Percentiles rank a stretch among this genome's conserved stretches.
Conservation (phyloP, 2,113 vertebrate genomes). For the Alexandromys fortis region DNA sequence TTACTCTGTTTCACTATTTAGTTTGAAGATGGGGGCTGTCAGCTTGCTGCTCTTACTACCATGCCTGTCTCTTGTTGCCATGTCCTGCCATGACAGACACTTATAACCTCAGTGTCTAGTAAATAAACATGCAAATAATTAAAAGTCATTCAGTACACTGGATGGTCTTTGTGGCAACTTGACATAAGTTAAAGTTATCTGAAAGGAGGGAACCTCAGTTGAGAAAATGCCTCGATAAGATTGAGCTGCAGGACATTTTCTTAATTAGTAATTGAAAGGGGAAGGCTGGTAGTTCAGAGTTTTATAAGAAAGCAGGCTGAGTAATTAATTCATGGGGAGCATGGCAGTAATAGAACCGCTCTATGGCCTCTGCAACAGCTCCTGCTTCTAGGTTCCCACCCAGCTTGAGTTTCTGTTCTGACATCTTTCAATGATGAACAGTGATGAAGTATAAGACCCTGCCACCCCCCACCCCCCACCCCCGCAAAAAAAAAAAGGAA, state of each 20-base stretch:
- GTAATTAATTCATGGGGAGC: neutral
- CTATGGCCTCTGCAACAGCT: neutral
- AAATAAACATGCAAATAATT: neutral
- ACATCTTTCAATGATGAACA: neutral
- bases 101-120: neutral
- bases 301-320: neutral
- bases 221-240: neutral
- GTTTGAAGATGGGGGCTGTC: neutral
- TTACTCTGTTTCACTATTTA: neutral
- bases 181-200: neutral
- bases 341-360: neutral
- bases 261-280: neutral
- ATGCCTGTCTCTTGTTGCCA: neutral
- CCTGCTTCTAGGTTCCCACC: neutral
- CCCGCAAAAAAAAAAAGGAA: too few relatives aligned
- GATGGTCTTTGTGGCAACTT: neutral
- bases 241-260: fast-evolving
- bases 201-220: neutral
- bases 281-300: neutral
- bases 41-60: neutral
- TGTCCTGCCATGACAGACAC: neutral
- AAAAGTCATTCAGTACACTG: too few relatives aligned
- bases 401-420: neutral
- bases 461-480: too few relatives aligned
- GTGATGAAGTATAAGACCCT: too few relatives aligned